These are phyloP conservation scores for Halichoeres trimaculatus DNA, from an alignment of 2,113 vertebrate species.

Conservation along the genomic window DNA sequence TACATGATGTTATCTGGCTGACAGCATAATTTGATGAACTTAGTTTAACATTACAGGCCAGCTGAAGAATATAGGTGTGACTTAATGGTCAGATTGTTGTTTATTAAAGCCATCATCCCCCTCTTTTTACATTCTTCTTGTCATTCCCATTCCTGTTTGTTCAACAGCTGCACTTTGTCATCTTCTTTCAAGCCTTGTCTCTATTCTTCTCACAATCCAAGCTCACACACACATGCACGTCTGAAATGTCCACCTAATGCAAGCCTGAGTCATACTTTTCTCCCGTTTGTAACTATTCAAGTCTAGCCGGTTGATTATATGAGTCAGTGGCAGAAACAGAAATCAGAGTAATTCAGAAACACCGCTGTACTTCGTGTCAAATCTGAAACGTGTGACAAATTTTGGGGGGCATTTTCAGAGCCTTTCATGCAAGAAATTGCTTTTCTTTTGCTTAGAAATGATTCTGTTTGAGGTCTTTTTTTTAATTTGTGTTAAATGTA, in stretches of 20 bases:
- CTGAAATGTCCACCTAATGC: constrained; percentile 1
- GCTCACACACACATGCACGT: background rate
- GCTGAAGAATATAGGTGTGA: constrained; percentile 53
- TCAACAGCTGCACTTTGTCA: constrained; percentile 47
- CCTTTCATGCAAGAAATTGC: constrained; percentile 65
- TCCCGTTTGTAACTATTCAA: constrained; percentile 45
- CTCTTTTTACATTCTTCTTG: constrained; percentile 40
- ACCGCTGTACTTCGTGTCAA: constrained; percentile 44
- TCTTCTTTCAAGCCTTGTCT: constrained; percentile 5
- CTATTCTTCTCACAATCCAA: background rate
- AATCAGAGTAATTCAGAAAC: constrained; percentile 60
- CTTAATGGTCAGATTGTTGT: constrained; percentile 35
- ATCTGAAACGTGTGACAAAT: constrained; percentile 43
- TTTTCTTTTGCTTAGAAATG: constrained; percentile 51
- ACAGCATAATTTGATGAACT: constrained; percentile 28
- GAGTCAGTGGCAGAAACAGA: constrained; percentile 43
- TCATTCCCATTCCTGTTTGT: constrained; percentile 42
- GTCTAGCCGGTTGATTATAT: constrained; percentile 55
- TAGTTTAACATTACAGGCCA: constrained; percentile 52
- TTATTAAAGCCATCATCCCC: constrained; percentile 45
- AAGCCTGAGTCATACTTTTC: background rate
- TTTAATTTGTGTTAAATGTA: constrained; percentile 35
- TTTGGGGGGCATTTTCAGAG: constrained; percentile 47
- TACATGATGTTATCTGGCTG: constrained; percentile 38
- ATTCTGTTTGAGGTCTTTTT: constrained; percentile 45